Evolutionary conservation across 2,888 invertebrate genomes (phyloP).

Genomic region (Morpho deidamia): DNA sequence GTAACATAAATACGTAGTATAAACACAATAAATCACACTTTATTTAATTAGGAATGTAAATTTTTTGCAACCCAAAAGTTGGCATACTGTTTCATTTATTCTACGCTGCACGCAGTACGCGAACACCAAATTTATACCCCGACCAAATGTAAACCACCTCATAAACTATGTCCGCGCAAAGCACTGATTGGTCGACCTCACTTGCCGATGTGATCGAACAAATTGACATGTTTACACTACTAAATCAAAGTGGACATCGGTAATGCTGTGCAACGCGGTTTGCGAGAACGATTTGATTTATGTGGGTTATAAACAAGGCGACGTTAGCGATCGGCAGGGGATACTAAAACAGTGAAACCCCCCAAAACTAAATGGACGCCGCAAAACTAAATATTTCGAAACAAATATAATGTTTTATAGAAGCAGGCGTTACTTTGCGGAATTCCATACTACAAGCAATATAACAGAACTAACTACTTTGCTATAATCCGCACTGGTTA

Average conservation of each 20-base stretch:
- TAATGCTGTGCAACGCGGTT: conserved; percentile 30
- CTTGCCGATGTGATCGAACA: conserved; percentile 37
- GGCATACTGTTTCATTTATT: conserved; percentile 10
- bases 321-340: conserved; percentile 35
- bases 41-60: no score
- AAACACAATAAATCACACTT: no score
- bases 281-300: conserved; percentile 29
- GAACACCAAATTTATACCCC: conserved; percentile 51
- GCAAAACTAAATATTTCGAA: no score
- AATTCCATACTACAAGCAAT: no score
- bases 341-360: neutral
- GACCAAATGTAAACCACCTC: conserved; percentile 54
- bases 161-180: conserved; percentile 35
- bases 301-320: conserved; percentile 32
- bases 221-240: conserved; percentile 53
- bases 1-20: no score
- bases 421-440: no score
- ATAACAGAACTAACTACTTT: no score
- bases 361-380: no score
- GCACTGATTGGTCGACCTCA: conserved; percentile 41
- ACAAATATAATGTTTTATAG: no score
- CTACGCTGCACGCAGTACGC: conserved; percentile 14
- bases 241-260: conserved; percentile 42
- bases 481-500: no score
- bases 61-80: no score